Base-by-base conservation (phyloP, 2,797 vertebrate genomes). In the Huso huso region DNA sequence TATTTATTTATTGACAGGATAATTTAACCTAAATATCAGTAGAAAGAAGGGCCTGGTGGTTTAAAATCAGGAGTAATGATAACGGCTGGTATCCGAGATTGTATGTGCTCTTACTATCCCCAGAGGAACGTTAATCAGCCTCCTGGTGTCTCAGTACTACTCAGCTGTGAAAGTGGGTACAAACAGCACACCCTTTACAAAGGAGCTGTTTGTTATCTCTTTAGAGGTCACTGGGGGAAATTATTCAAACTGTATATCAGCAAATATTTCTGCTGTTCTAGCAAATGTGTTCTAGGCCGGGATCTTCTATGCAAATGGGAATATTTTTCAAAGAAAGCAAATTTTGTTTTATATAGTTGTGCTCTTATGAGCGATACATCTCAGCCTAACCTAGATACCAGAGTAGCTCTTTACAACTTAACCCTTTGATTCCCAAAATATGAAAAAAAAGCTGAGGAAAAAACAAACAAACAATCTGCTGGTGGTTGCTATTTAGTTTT, bases 51-150 rank as follows among this genome's bases (percentile, higher is more conserved):
- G 23, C 23, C 23, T 18, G 15, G 15, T 37, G 23, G 23, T 37
- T 37, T 37, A 37, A 37, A 37, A 37, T 3, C 23, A 37, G 23
- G 23, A 37, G 23, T 37, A 37, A 49, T 51, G 63, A 48, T 49
- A 73, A 74, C 72, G 79, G 77, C 74, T 79, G 72, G 68, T 69
- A 62, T 68, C 65, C 61, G 9, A 48, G 67, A 66, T 70, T 69
- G 68, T 76, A 74, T 68, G 9, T 15, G 74, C 71, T 74, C 62
- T 76, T 52, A 70, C 66, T 64, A 70, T 65, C 61, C 50, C 68
- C 61, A 15, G 10, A 57, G 6, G 62, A 10, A 62, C 63, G 52
- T n/a, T 58, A 23, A 50, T 7, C 70, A 73, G 49, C 63, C 68
- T 67, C 15, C 23, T 49, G 8, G 71, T 63, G 69, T 37, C 62